These are phyloP conservation scores for Telmatherina bonti DNA, from an alignment of 2,797 vertebrate species.

Conservation along the genomic window DNA sequence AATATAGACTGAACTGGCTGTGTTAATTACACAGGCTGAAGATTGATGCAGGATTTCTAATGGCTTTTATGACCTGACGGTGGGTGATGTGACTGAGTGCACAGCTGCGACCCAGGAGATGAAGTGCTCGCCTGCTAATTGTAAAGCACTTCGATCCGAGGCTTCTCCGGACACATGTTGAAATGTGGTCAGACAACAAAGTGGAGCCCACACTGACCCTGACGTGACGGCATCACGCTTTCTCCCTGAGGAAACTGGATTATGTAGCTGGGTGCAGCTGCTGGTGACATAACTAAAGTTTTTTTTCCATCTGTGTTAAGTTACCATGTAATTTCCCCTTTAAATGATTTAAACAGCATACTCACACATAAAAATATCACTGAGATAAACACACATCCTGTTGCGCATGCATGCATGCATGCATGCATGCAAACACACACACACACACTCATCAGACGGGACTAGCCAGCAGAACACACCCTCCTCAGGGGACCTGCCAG, in stretches of 20 bases:
- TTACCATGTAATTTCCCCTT: no score
- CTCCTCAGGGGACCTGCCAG: conserved; percentile 72
- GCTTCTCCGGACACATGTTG: background rate
- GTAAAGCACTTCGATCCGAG: background rate
- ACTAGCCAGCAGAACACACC: conserved; percentile 66
- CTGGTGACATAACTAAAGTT: conserved; percentile 18
- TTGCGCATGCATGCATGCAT: conserved; percentile 27
- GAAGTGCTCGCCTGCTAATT: background rate
- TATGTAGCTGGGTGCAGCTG: conserved; percentile 18
- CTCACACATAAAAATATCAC: conserved; percentile 22
- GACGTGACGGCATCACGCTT: background rate
- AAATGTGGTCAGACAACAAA: background rate
- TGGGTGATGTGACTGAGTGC: background rate
- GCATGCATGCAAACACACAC: no score
- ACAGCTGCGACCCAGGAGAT: background rate
- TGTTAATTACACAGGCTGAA: background rate
- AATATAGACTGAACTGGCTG: background rate
- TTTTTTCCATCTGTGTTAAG: no score
- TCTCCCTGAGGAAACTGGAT: background rate
- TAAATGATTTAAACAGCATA: conserved; percentile 20
- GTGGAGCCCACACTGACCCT: background rate
- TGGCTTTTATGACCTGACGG: background rate
- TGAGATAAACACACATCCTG: conserved; percentile 45
- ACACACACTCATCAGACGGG: conserved; percentile 53
- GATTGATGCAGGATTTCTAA: background rate